Conservation (phyloP, 2,113 vertebrate genomes). For the Cyprinus carpio region DNA sequence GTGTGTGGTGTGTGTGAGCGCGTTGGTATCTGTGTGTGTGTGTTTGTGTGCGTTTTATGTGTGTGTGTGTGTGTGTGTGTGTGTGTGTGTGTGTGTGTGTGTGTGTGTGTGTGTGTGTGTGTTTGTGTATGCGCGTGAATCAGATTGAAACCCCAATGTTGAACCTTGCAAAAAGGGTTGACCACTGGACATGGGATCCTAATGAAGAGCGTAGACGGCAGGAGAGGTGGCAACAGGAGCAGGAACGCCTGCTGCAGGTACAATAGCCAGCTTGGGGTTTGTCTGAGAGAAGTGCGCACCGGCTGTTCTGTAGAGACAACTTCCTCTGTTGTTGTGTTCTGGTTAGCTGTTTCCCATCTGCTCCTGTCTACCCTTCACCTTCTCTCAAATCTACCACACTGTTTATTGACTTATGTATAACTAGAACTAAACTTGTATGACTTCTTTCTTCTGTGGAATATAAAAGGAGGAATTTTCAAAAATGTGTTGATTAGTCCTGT, state of each 20-base stretch:
- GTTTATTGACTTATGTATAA: neutral
- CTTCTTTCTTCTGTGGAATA: neutral
- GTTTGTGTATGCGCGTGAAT: constrained; percentile 59
- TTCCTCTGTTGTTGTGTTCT: constrained; percentile 3
- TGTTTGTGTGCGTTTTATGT: no score
- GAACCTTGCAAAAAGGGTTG: no score
- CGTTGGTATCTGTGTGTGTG: no score
- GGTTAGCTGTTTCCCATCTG: neutral
- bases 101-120: constrained; percentile 54
- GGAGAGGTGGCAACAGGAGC: constrained; percentile 95
- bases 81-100: constrained; percentile 44
- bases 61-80: no score
- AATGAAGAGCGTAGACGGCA: constrained; percentile 94
- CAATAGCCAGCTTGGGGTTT: constrained; percentile 49
- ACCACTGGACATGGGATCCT: constrained; percentile 96
- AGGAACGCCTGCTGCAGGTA: constrained; percentile 96
- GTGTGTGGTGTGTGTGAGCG: no score
- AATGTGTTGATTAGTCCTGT: neutral
- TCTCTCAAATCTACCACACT: neutral
- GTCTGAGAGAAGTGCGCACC: constrained; percentile 31
- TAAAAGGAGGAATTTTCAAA: neutral
- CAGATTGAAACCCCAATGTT: constrained; percentile 80
- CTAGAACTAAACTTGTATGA: no score
- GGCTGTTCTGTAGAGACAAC: no score
- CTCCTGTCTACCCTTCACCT: neutral